phyloP scores from a whole-genome alignment of 2,888 invertebrate genomes.

The Agriopis aurantiaria region DNA sequence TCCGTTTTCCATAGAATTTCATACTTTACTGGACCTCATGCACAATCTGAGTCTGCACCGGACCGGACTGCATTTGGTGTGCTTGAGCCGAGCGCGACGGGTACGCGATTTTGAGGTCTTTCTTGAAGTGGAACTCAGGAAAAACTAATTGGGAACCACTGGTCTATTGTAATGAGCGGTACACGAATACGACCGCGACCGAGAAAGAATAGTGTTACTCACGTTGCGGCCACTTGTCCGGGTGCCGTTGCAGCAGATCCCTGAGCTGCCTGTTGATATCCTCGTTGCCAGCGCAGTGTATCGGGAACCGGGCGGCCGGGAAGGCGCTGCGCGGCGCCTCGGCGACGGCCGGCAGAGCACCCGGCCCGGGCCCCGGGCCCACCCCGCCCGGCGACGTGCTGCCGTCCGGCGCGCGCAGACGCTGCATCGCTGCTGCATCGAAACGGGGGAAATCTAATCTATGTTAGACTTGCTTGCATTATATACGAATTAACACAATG shows the following conservation, averaged over 20 bases:
- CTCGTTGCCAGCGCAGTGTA: constrained; percentile 79
- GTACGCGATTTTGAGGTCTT: too few relatives aligned
- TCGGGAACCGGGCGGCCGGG: constrained; percentile 79
- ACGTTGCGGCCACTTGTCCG: constrained; percentile 88
- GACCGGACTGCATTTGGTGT: too few relatives aligned
- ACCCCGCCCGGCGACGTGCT: constrained; percentile 49
- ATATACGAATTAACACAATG: background rate
- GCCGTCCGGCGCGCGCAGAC: constrained; percentile 68
- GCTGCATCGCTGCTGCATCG: constrained; percentile 76
- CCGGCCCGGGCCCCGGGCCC: constrained; percentile 45
- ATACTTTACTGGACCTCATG: too few relatives aligned
- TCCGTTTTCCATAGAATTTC: too few relatives aligned
- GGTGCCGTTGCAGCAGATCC: constrained; percentile 92
- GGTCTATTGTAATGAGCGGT: too few relatives aligned
- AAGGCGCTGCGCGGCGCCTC: constrained; percentile 75
- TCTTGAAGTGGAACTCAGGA: too few relatives aligned
- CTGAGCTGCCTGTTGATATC: constrained; percentile 91
- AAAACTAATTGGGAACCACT: too few relatives aligned
- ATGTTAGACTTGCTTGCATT: constrained; percentile 40
- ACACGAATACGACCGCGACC: too few relatives aligned
- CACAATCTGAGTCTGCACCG: too few relatives aligned
- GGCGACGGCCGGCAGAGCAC: constrained; percentile 56
- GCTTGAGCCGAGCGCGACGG: too few relatives aligned
- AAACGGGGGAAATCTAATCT: constrained; percentile 28
- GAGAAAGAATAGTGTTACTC: constrained; percentile 48